Percentiles rank a stretch among this genome's conserved stretches.
These are phyloP conservation scores for Drosophila trapezifrons DNA, from an alignment of 1,140 invertebrate genomes.

Conservation along the genomic window DNA sequence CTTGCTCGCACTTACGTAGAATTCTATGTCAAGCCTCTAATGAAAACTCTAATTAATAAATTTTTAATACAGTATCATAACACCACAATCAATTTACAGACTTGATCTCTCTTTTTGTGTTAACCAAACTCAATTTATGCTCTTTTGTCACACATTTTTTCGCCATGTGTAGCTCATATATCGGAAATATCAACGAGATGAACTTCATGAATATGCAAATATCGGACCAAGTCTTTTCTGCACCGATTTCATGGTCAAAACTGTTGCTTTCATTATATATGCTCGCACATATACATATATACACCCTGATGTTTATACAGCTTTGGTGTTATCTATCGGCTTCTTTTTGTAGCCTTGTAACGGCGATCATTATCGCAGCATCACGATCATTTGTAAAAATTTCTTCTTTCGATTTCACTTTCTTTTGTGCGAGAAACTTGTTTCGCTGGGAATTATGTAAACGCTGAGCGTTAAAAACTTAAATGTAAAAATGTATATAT, in stretches of 20 bases:
- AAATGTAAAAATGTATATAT: conserved; percentile 47
- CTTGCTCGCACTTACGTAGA: no score
- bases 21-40: no score
- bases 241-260: conserved; percentile 67
- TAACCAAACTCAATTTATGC: no score
- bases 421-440: conserved; percentile 62
- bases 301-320: no score
- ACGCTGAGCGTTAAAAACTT: conserved; percentile 34
- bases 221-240: conserved; percentile 30
- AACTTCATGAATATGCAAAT: conserved; percentile 76
- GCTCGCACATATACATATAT: not conserved
- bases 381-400: conserved; percentile 41
- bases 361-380: conserved; percentile 16
- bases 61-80: no score
- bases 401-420: conserved; percentile 76
- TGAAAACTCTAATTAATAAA: no score
- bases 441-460: conserved; percentile 72
- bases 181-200: conserved; percentile 36
- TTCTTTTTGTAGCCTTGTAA: conserved; percentile 18
- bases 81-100: no score
- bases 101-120: no score
- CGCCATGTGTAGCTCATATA: conserved; percentile 4
- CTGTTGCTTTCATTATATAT: conserved; percentile 48
- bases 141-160: not conserved
- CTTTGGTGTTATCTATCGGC: conserved; percentile 18